Evolutionary conservation across 1,140 invertebrate species (phyloP).

Genomic region (Drosophila repletoides): DNA sequence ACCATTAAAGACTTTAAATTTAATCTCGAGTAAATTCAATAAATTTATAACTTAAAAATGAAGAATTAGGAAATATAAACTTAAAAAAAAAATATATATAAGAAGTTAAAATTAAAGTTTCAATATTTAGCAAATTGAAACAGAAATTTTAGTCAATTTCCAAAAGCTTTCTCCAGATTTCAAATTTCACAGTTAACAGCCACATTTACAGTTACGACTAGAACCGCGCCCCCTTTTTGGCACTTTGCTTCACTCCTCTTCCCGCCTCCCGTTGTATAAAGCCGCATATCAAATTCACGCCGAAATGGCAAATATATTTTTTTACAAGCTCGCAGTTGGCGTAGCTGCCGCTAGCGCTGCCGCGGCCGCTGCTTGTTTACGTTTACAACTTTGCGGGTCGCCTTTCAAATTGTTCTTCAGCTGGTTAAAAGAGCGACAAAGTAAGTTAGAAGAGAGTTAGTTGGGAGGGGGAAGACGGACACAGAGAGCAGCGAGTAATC

Average conservation of each 20-base stretch:
- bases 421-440: background rate
- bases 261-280: slow-evolving; percentile 31
- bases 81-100: too few species aligned
- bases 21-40: too few species aligned
- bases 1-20: too few species aligned
- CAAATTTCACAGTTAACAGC: too few species aligned
- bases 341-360: background rate
- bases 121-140: too few species aligned
- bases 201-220: too few species aligned
- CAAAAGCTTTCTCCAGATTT: too few species aligned
- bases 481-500: slow-evolving; percentile 1
- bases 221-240: slow-evolving; percentile 28
- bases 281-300: slow-evolving; percentile 68
- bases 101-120: too few species aligned
- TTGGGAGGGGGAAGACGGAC: background rate
- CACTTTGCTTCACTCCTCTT: background rate
- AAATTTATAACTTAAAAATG: too few species aligned
- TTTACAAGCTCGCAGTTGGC: background rate
- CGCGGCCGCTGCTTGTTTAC: slow-evolving; percentile 40
- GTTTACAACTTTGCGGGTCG: slow-evolving; percentile 38
- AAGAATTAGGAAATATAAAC: background rate
- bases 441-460: background rate
- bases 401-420: slow-evolving; percentile 18
- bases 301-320: slow-evolving; percentile 45
- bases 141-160: too few species aligned